Conservation (phyloP, 2,797 vertebrate species). For the Yasuhikotakia modesta region DNA sequence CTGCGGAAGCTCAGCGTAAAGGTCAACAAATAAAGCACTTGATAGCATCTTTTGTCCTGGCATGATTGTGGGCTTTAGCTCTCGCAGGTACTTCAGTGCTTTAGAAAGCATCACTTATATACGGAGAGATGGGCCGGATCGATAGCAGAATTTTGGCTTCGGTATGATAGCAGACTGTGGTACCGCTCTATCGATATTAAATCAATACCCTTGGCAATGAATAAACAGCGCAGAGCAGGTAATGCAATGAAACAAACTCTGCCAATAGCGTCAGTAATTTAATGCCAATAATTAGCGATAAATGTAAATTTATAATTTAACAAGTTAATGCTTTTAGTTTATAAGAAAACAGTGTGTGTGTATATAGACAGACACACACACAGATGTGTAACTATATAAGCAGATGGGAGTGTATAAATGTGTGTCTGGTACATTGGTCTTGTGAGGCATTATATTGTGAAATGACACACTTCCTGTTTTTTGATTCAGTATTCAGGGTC, state of each 20-base stretch:
- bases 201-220: neutral
- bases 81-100: neutral
- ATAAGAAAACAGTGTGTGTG: neutral
- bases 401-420: neutral
- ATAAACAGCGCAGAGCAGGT: neutral
- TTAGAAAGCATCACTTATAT: neutral
- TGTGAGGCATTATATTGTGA: slow-evolving; percentile 1
- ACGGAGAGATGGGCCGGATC: neutral
- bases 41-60: slow-evolving; percentile 3
- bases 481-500: neutral
- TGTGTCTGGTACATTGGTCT: neutral
- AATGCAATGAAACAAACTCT: neutral
- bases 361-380: no score
- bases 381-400: no score
- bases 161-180: neutral
- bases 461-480: slow-evolving; percentile 6
- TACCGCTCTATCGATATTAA: neutral
- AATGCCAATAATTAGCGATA: neutral
- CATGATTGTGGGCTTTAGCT: slow-evolving; percentile 6
- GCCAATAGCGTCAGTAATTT: neutral
- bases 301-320: no score
- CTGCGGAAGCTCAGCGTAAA: slow-evolving; percentile 21
- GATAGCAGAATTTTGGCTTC: neutral
- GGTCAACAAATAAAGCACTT: slow-evolving; percentile 33
- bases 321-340: neutral